Conservation (phyloP, 1,140 invertebrate species). For the Maniola jurtina region DNA sequence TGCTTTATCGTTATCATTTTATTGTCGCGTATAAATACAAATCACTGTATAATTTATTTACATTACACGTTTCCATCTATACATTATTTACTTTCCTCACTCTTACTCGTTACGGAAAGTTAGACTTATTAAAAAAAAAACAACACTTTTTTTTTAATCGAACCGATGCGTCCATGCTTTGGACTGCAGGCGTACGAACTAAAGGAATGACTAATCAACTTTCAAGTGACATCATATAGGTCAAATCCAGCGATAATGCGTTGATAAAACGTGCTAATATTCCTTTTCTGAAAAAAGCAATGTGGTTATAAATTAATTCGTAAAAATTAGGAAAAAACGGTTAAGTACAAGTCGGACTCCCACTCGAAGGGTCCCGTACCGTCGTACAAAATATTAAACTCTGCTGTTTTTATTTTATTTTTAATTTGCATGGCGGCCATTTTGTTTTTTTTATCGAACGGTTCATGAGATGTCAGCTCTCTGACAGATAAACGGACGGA, state of each 20-base stretch:
- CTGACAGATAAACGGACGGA: too few species aligned
- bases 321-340: too few species aligned
- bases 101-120: slow-evolving; percentile 4
- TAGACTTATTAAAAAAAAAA: not conserved
- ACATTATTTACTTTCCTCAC: not conserved
- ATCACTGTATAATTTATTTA: slow-evolving; percentile 7
- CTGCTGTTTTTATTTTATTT: too few species aligned
- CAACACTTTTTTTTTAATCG: slow-evolving; percentile 12
- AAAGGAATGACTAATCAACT: slow-evolving; percentile 30
- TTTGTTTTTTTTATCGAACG: too few species aligned
- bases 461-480: too few species aligned
- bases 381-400: too few species aligned
- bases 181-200: slow-evolving; percentile 3
- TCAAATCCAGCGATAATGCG: slow-evolving; percentile 31
- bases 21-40: slow-evolving; percentile 7
- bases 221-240: slow-evolving; percentile 32
- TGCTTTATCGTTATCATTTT: slow-evolving; percentile 10
- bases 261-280: slow-evolving; percentile 19
- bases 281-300: slow-evolving; percentile 4
- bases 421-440: too few species aligned
- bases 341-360: too few species aligned
- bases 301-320: not conserved
- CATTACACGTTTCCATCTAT: not conserved
- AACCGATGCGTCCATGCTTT: slow-evolving; percentile 29
- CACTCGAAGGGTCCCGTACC: too few species aligned